Base-by-base conservation (phyloP, 2,888 invertebrate species). In the Chromoteleia sp. region DNA sequence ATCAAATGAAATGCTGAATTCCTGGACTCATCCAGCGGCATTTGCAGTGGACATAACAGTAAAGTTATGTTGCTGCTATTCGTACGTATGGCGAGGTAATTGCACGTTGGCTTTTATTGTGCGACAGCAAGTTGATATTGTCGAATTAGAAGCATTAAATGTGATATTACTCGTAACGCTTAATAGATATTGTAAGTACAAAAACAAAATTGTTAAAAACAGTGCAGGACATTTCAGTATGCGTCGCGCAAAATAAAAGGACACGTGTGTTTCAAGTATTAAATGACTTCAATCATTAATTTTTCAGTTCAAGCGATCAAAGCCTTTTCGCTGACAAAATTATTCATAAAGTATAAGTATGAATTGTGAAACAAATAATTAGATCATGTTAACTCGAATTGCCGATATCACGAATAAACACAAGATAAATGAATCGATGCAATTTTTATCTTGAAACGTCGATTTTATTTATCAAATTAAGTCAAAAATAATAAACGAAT, bases 101-200 rank as follows among this genome's bases (percentile, higher is more conserved):
- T 78, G 68, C 79, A 48, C 67, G 67, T 61, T 79, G 67, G 67
- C 67, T 79, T 74, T 74, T 79, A 79, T 68, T 79, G 79, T 56
- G 73, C 67, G 61, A 79, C 59, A 67, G 68, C 45, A 68, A 79
- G 74, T 79, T 79, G 74, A 74, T 79, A 74, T 79, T 79, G 74
- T 74, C 74, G 63, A 73, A 74, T 79, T 74, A 74, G 68, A 68
- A 45, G 19, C 63, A 79, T 74, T 74, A 74, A 54, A 68, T 68
- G 74, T 56, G 56, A 74, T 56, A 68, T 59, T 61, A 50, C 25
- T 68, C 74, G 48, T 63, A 68, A 68, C 58, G 41, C 45, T 79
- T 79, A 68, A 79, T 74, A 56, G 79, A 68, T 25, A 68, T 61
- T 61, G 61, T 61, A 67, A 59, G 45, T 39, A 52, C 21, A 52